Conservation (phyloP, 2,797 vertebrate genomes). For the Gadopsis bispinosus region DNA sequence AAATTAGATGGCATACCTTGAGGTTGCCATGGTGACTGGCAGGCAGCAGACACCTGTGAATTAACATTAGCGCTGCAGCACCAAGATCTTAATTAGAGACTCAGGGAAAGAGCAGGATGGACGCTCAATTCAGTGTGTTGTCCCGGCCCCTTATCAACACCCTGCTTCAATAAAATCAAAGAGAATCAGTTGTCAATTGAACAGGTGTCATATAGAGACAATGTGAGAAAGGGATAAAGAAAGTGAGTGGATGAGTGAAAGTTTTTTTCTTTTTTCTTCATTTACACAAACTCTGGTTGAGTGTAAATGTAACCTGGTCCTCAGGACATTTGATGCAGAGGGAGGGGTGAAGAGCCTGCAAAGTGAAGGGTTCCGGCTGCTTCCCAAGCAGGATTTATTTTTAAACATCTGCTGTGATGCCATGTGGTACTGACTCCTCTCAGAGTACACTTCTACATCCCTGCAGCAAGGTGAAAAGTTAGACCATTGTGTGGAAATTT, state of each 20-base stretch:
- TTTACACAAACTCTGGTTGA: constrained; percentile 17
- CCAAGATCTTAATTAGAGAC: constrained; percentile 83
- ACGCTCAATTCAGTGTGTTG: constrained; percentile 52
- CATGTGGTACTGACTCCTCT: background rate
- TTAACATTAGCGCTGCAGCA: constrained; percentile 78
- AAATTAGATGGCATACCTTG: constrained; percentile 77
- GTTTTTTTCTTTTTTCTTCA: background rate
- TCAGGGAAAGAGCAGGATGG: constrained; percentile 62
- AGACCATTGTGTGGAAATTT: background rate
- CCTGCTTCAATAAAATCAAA: constrained; percentile 79
- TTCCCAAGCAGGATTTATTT: background rate
- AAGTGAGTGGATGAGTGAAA: constrained; percentile 1
- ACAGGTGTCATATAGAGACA: constrained; percentile 67
- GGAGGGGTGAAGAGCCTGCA: background rate
- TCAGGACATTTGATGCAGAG: background rate
- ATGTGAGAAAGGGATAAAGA: background rate
- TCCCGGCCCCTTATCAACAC: constrained; percentile 73
- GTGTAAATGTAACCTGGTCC: constrained; percentile 24
- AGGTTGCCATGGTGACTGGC: constrained; percentile 84
- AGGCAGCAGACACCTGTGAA: constrained; percentile 86
- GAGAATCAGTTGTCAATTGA: constrained; percentile 75
- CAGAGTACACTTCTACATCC: background rate
- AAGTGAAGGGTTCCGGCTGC: constrained; percentile 1
- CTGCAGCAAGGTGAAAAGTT: background rate
- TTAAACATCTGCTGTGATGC: background rate